Percentiles rank a stretch among this genome's conserved stretches.
phyloP scores from a whole-genome alignment of 1,140 invertebrate species.

The Riptortus pedestris region DNA sequence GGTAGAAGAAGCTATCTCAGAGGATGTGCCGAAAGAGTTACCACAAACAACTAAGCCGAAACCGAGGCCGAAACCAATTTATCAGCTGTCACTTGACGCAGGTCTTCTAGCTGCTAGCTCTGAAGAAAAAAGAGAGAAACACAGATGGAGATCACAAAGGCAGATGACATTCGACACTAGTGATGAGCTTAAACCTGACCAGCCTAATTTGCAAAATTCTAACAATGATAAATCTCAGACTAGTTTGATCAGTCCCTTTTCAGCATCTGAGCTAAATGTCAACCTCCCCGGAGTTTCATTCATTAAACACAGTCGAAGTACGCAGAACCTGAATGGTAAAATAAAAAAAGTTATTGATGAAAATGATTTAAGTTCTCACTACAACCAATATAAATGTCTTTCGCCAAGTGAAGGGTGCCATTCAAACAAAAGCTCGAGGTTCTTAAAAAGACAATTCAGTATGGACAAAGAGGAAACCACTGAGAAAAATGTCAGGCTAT shows the following conservation, averaged over 20 bases:
- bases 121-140: constrained; percentile 15
- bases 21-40: constrained; percentile 25
- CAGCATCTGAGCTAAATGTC: constrained; percentile 27
- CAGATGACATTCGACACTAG: constrained; percentile 29
- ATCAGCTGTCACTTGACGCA: constrained; percentile 30
- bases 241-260: constrained; percentile 26
- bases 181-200: constrained; percentile 21
- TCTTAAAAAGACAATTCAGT: constrained; percentile 55
- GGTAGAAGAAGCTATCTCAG: constrained; percentile 28
- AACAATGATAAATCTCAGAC: constrained; percentile 19
- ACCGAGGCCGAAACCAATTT: constrained; percentile 6
- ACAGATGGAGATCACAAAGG: constrained; percentile 27
- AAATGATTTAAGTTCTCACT: constrained; percentile 57
- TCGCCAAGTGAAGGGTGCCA: constrained; percentile 51
- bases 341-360: constrained; percentile 40
- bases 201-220: constrained; percentile 20
- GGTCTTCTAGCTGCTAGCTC: constrained; percentile 22
- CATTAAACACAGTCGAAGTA: constrained; percentile 34
- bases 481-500: constrained; percentile 38
- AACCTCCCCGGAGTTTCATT: constrained; percentile 35
- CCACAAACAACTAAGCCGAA: background rate
- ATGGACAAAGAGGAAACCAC: constrained; percentile 52
- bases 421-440: constrained; percentile 24
- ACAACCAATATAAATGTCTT: constrained; percentile 58
- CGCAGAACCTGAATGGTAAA: constrained; percentile 26